phyloP scores from a whole-genome alignment of 1,140 invertebrate genomes.

The Atopsyche davidsoni region DNA sequence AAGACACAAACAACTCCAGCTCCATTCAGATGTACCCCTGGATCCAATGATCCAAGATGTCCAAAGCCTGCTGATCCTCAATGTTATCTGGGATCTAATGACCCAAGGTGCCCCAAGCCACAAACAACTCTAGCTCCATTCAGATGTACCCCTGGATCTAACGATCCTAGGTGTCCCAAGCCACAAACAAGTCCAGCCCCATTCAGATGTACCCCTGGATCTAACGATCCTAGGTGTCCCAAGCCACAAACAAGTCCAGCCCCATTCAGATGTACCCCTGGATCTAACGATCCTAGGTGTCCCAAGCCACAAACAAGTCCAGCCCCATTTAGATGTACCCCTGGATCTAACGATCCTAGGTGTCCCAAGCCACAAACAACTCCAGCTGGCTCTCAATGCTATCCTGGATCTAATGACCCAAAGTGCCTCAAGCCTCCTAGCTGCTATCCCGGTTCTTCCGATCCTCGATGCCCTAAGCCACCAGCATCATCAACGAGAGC shows the following conservation, averaged over 20 bases:
- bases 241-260: slow-evolving; percentile 11
- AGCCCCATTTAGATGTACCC: slow-evolving; percentile 34
- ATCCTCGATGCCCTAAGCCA: slow-evolving; percentile 35
- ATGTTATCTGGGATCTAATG: slow-evolving; percentile 44
- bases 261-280: slow-evolving; percentile 35
- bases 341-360: slow-evolving; percentile 35
- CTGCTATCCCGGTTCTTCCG: slow-evolving; percentile 28
- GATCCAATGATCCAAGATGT: slow-evolving; percentile 37
- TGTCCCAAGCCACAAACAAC: slow-evolving; percentile 29
- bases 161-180: slow-evolving; percentile 32
- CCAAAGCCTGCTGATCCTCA: slow-evolving; percentile 30
- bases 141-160: slow-evolving; percentile 37
- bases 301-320: too few species aligned
- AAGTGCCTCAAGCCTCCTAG: slow-evolving; percentile 31
- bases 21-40: slow-evolving; percentile 31
- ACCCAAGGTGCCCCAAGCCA: slow-evolving; percentile 39
- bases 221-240: slow-evolving; percentile 36
- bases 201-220: too few species aligned
- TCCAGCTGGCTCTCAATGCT: slow-evolving; percentile 19
- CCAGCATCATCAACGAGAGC: slow-evolving; percentile 21
- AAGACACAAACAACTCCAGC: slow-evolving; percentile 13
- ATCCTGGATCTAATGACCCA: slow-evolving; percentile 32
- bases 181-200: slow-evolving; percentile 23
- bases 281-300: slow-evolving; percentile 38
- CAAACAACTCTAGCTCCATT: slow-evolving; percentile 20